These are phyloP conservation scores for Catalaphyllia jardinei DNA, from an alignment of 64 coral and sea anemone species.

Conservation along the genomic window DNA sequence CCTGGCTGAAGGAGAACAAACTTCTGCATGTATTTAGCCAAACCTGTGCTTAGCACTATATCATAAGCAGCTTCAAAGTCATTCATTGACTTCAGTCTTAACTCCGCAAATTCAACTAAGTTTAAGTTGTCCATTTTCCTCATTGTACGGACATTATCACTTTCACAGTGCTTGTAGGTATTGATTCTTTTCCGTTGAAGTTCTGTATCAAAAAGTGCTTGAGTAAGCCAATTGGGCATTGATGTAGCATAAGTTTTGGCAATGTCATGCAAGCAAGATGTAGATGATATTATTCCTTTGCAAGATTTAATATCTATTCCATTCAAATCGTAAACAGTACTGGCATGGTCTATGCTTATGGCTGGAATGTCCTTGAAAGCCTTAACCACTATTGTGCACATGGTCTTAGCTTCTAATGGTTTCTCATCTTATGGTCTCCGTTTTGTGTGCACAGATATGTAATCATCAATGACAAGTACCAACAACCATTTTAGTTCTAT, in stretches of 20 bases:
- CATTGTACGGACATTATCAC: constrained; percentile 41
- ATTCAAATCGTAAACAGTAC: neutral
- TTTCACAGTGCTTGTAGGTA: constrained; percentile 46
- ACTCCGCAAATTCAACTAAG: constrained; percentile 54
- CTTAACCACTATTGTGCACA: constrained; percentile 59
- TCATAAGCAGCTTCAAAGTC: constrained; percentile 67
- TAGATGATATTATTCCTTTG: too few relatives aligned
- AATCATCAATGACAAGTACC: constrained; percentile 16
- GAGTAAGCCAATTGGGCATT: constrained; percentile 24
- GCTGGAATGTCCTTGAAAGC: constrained; percentile 51
- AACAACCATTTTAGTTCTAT: constrained; percentile 27
- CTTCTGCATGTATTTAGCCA: too few relatives aligned
- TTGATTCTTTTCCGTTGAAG: constrained; percentile 55
- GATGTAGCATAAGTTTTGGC: too few relatives aligned
- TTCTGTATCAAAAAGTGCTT: constrained; percentile 67
- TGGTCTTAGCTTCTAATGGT: constrained; percentile 25
- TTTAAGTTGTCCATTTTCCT: constrained; percentile 68
- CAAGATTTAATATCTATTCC: too few relatives aligned
- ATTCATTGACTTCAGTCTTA: constrained; percentile 46
- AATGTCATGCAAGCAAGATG: too few relatives aligned
- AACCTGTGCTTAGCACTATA: constrained; percentile 20
- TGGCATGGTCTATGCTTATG: neutral
- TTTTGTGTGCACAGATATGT: constrained; percentile 12
- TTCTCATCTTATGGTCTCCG: neutral
- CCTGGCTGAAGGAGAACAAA: constrained; percentile 63